A percentile compares a stretch with the other conserved stretches of the same genome.
Conservation (phyloP, 2,888 invertebrate species). For the Baronia brevicornis region DNA sequence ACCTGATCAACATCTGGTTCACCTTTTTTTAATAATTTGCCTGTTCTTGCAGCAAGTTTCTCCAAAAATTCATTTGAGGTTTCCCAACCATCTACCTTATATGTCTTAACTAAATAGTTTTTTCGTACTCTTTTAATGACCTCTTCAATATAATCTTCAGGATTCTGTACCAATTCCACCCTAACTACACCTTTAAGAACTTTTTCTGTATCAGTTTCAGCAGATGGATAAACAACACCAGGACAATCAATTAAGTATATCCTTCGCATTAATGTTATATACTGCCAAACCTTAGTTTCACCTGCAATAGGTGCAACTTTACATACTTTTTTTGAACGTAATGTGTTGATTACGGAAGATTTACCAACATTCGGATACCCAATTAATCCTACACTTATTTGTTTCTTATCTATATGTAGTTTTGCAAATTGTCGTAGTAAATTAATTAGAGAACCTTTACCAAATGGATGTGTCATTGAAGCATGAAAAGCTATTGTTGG, state of each 20-base stretch:
- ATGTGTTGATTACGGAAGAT: slow-evolving; percentile 97
- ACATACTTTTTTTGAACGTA: slow-evolving; percentile 97
- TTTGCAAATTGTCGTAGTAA: slow-evolving; percentile 96
- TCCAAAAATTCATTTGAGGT: slow-evolving; percentile 92
- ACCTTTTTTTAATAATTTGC: slow-evolving; percentile 96
- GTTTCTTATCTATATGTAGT: slow-evolving; percentile 96
- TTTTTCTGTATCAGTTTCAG: slow-evolving; percentile 95
- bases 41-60: slow-evolving; percentile 88
- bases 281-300: slow-evolving; percentile 99
- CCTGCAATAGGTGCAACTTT: slow-evolving; percentile 99
- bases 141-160: slow-evolving; percentile 94
- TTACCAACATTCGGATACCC: slow-evolving; percentile 99
- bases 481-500: slow-evolving; percentile 99
- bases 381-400: slow-evolving; percentile 98
- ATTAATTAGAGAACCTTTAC: slow-evolving; percentile 97
- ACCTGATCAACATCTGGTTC: slow-evolving; percentile 94
- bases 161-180: slow-evolving; percentile 94
- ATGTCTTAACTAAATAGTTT: slow-evolving; percentile 93
- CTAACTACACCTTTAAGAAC: slow-evolving; percentile 98
- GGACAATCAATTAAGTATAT: slow-evolving; percentile 99
- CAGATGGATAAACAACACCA: slow-evolving; percentile 97
- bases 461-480: slow-evolving; percentile 98
- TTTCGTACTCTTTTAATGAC: slow-evolving; percentile 90
- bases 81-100: slow-evolving; percentile 88
- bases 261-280: slow-evolving; percentile 96